Percentiles rank a stretch among this genome's conserved stretches.
phyloP scores from a whole-genome alignment of 2,797 vertebrate genomes.

The Loris lydekkerianus region DNA sequence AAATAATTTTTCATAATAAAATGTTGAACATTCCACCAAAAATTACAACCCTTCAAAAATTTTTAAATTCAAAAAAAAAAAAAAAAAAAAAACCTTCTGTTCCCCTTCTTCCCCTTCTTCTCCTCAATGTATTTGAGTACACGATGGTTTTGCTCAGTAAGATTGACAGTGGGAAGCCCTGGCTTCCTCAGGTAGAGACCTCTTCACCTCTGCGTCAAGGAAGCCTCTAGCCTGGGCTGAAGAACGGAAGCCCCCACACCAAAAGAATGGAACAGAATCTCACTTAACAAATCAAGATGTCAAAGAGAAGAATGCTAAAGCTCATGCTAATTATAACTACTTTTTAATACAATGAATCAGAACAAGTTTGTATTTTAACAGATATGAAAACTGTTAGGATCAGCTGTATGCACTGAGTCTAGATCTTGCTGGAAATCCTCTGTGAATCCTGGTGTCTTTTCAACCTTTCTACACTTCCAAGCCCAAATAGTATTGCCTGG shows the following conservation, averaged over 20 bases:
- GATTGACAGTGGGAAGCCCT: background rate
- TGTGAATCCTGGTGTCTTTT: rapidly evolving
- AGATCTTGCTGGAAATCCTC: background rate
- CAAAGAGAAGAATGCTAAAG: background rate
- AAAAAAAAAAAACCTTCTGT: background rate
- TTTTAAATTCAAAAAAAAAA: no score
- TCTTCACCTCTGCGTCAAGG: background rate
- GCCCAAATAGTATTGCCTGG: background rate
- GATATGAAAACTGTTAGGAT: background rate
- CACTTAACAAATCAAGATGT: background rate
- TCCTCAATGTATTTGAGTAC: background rate
- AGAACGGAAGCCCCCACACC: background rate
- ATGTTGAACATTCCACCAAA: no score
- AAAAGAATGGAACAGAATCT: background rate
- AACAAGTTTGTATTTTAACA: slow-evolving; percentile 27
- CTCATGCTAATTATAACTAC: background rate
- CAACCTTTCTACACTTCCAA: background rate
- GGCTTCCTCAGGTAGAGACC: background rate
- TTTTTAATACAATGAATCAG: slow-evolving; percentile 11
- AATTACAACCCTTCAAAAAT: no score
- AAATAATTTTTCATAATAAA: no score
- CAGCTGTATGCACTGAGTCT: background rate
- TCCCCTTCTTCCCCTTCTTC: background rate
- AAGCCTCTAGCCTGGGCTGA: background rate
- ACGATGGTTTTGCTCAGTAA: background rate